Base-by-base conservation (phyloP, 2,888 invertebrate species). In the Phalangium opilio region DNA sequence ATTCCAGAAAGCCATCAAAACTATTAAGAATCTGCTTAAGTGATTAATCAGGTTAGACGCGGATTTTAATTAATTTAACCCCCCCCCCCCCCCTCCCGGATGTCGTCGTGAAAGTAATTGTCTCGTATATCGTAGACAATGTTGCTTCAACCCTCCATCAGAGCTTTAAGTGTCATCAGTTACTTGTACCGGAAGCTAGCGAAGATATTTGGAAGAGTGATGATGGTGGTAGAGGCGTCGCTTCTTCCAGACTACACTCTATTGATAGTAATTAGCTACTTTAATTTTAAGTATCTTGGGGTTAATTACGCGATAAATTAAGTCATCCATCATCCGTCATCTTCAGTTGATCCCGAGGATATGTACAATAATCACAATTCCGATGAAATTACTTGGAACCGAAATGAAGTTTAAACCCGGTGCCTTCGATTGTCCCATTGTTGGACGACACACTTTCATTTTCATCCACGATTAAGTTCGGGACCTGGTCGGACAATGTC, bases 361-460 rank as follows among this genome's bases (percentile, higher is more conserved):
- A 27, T 27, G 5, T 27, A 27, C 8, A 27, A 27, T 27, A 27
- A 7, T 7, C 27, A 27, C 4, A 27, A 27, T 4, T 27, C 27
- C 4, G 27, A 52, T 36, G 53, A 51, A 54, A 50, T 17, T 69
- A 67, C 55, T 60, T 70, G 27, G 67, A 65, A 38, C 69, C 5
- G 61, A 62, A 5, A 57, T 66, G 49, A 70, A 73, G 57, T 73
- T 76, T 58, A 69, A 68, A 38, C 73, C 78, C 1, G 83, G 83
- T 3, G 73, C 75, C 63, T 83, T 83, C 63, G 73, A 77, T 38
- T 84, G 83, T 63, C 74, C 75, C 3, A 73, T 77, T n/a, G 77
- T 81, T 82, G 80, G 79, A 73, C 77, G 60, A 75, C 75, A 7
- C 72, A 73, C 43, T 82, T 83, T 60, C 64, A 68, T 44, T 64